These are phyloP conservation scores for Caenorhabditis brenneri DNA, from an alignment of 1,140 invertebrate genomes.

Conservation along the genomic window DNA sequence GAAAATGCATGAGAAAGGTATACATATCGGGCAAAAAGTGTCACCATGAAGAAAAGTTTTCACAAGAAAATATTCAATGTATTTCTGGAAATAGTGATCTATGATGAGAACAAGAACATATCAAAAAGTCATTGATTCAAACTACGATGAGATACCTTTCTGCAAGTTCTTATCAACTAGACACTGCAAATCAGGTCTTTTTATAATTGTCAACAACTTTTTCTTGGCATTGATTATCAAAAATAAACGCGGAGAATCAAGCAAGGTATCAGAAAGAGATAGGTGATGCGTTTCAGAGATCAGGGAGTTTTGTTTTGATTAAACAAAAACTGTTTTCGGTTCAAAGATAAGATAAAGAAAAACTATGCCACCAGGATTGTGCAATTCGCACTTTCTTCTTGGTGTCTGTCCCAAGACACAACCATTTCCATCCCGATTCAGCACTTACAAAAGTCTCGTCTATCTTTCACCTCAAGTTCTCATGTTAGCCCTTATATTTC, in stretches of 20 bases:
- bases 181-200: constrained; percentile 25
- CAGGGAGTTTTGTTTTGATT: neutral
- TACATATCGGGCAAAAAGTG: too few relatives aligned
- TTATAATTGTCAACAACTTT: neutral
- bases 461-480: neutral
- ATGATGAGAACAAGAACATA: constrained; percentile 1
- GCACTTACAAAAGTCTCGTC: constrained; percentile 36
- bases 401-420: neutral
- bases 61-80: neutral
- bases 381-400: neutral
- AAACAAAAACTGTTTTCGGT: too few relatives aligned
- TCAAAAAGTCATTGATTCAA: neutral
- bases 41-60: too few relatives aligned
- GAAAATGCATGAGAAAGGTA: too few relatives aligned
- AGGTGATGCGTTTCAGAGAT: neutral
- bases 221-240: constrained; percentile 4
- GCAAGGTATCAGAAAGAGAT: neutral
- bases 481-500: constrained; percentile 19
- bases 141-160: neutral
- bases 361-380: too few relatives aligned
- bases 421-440: neutral
- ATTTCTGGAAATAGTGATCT: neutral
- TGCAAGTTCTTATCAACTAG: constrained; percentile 12
- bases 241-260: neutral
- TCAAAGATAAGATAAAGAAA: too few relatives aligned